These are phyloP conservation scores for Drosophila sechellia DNA, from an alignment of 1,140 invertebrate genomes.

Conservation along the genomic window DNA sequence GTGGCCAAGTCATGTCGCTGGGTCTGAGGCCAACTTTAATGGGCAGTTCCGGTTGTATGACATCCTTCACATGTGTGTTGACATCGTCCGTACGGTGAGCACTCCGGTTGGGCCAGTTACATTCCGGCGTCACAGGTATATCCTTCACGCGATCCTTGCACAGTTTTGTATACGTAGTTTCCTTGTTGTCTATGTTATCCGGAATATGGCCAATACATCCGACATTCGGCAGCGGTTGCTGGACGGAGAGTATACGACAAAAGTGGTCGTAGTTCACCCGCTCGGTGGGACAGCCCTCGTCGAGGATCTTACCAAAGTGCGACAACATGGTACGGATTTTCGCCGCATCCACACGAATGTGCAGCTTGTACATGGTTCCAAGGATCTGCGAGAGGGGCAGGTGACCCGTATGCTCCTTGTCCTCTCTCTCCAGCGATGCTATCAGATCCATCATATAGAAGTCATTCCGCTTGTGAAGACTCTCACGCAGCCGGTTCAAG, in stretches of 20 bases:
- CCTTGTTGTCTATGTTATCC: constrained; percentile 51
- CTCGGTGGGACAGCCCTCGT: constrained; percentile 48
- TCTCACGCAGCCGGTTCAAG: constrained; percentile 60
- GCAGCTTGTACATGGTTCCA: constrained; percentile 45
- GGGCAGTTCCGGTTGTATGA: constrained; percentile 48
- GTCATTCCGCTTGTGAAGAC: constrained; percentile 40
- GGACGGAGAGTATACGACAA: constrained; percentile 49
- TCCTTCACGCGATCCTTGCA: constrained; percentile 53
- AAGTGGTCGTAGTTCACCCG: constrained; percentile 59
- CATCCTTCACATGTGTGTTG: constrained; percentile 27
- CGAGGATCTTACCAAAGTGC: constrained; percentile 54
- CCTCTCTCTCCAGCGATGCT: constrained; percentile 47
- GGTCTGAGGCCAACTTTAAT: constrained; percentile 35
- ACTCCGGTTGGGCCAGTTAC: not conserved
- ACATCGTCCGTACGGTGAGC: constrained; percentile 22
- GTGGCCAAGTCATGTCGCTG: constrained; percentile 44
- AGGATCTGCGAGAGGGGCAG: constrained; percentile 47
- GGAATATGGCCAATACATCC: constrained; percentile 34
- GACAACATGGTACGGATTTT: constrained; percentile 49
- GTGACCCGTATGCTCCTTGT: constrained; percentile 46
- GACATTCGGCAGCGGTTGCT: constrained; percentile 48
- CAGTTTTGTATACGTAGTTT: constrained; percentile 60
- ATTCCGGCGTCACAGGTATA: not conserved
- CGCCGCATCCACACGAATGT: constrained; percentile 42
- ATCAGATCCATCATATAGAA: constrained; percentile 72